Conservation (phyloP, 2,888 invertebrate genomes). For the Mystacides longicornis region DNA sequence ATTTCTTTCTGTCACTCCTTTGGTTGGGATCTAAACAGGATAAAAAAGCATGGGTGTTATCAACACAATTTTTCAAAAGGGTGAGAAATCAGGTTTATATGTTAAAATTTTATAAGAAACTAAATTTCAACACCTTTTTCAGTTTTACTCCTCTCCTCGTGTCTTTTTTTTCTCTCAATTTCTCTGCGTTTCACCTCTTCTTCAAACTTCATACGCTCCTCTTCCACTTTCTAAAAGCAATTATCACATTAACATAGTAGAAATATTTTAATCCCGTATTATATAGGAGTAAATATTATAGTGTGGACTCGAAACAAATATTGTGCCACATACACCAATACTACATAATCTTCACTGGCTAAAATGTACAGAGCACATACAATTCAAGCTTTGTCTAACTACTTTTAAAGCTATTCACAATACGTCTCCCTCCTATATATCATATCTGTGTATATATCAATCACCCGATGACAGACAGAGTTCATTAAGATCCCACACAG, state of each 20-base stretch:
- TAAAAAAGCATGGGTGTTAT: neutral
- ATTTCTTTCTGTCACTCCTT: neutral
- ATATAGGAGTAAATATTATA: too few species aligned
- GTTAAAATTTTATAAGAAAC: neutral
- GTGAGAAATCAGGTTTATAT: neutral
- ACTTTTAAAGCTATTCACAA: too few species aligned
- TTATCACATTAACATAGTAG: neutral
- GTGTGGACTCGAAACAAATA: too few species aligned
- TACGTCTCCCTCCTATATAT: too few species aligned
- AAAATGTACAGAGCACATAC: too few species aligned
- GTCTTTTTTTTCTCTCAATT: slow-evolving; percentile 47
- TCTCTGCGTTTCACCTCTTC: slow-evolving; percentile 49
- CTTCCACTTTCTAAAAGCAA: slow-evolving; percentile 49
- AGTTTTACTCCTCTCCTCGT: slow-evolving; percentile 41
- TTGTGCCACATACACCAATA: too few species aligned
- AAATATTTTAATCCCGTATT: too few species aligned
- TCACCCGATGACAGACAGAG: too few species aligned
- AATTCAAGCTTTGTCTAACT: too few species aligned
- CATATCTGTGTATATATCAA: too few species aligned
- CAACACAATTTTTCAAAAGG: neutral
- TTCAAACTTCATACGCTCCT: slow-evolving; percentile 56
- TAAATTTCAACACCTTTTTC: neutral
- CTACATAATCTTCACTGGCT: too few species aligned
- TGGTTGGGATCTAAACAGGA: neutral
- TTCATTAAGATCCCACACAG: too few species aligned